Evolutionary conservation across 2,797 vertebrate genomes (phyloP).

Genomic region (Sparidentex hasta): DNA sequence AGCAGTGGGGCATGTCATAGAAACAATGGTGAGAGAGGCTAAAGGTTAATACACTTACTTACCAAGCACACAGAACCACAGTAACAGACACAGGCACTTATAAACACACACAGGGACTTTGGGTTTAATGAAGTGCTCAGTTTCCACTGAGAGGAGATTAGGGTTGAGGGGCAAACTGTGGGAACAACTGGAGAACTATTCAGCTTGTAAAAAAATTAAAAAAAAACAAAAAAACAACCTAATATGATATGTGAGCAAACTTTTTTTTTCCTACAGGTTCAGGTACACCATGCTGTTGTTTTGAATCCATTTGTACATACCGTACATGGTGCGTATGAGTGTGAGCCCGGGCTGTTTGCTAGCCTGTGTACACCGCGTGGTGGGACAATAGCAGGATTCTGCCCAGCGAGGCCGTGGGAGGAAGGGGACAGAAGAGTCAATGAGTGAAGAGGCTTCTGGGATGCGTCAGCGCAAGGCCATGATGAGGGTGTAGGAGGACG

Average conservation of each 20-base stretch:
- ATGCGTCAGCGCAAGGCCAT: conserved; percentile 82
- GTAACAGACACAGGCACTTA: conserved; percentile 46
- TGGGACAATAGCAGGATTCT: conserved; percentile 86
- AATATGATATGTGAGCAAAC: conserved; percentile 17
- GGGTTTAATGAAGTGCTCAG: conserved; percentile 59
- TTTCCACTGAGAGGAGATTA: conserved; percentile 67
- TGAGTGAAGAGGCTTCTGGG: conserved; percentile 87
- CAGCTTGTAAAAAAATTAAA: conserved; percentile 27
- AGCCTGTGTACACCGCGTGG: conserved; percentile 62
- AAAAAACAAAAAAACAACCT: background rate
- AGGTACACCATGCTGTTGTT: conserved; percentile 29
- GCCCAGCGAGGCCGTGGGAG: conserved; percentile 82
- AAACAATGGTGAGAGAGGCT: conserved; percentile 79
- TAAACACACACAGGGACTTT: conserved; percentile 66
- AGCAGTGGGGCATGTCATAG: conserved; percentile 53
- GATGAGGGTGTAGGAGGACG: conserved; percentile 83
- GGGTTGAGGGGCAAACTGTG: conserved; percentile 58
- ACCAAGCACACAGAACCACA: conserved; percentile 55
- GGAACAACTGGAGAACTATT: conserved; percentile 60
- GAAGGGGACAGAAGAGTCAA: conserved; percentile 86
- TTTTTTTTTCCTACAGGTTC: conserved; percentile 14
- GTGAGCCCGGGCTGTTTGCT: conserved; percentile 60
- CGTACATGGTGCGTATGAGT: conserved; percentile 35
- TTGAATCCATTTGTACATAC: conserved; percentile 37
- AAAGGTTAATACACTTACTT: conserved; percentile 72